Base-by-base conservation (phyloP, 2,888 invertebrate species). In the Flexamia atlantica region DNA sequence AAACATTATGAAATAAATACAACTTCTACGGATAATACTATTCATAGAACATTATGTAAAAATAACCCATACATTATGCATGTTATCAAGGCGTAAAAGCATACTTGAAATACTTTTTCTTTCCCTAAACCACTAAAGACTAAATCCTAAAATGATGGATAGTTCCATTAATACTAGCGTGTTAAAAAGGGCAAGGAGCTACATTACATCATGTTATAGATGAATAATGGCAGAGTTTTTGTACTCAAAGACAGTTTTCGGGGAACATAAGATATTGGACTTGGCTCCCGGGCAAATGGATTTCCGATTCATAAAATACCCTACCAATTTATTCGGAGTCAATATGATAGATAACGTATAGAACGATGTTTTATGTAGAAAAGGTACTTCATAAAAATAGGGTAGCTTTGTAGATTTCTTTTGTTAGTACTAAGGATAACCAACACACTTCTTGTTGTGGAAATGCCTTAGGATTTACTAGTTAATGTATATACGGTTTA, bases 271-370 rank as follows among this genome's bases (percentile, higher is more conserved):
- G 46, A 46, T 46, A 46, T 46, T 46, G 46, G 46, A 46, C 10
- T 46, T 46, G 46, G 46, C 46, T 46, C n/a, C n/a, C 46, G 46
- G n/a, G 2, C 46, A 46, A 46, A 46, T 46, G 46, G 46, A 2
- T 46, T 46, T 46, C 46, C 46, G 46, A 46, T 46, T 46, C 46
- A 46, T 46, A 46, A 46, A 46, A 46, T 46, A 46, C 12, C 14
- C n/a, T 12, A 46, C 17, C 46, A 46, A 46, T 12, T 46, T 46
- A 46, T 46, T 46, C 17, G 7, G 46, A 46, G n/a, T 17, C n/a
- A 46, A 17, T 3, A 12, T 12, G 12, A 46, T 46, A 7, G 36
- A 36, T 17, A 46, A 17, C 12, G 17, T 12, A 12, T 46, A 46
- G 17, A 4, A 17, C 2, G 2, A 17, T 46, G n/a, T 46, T 17